Conservation (phyloP, 2,797 vertebrate species). For the Semotilus atromaculatus region DNA sequence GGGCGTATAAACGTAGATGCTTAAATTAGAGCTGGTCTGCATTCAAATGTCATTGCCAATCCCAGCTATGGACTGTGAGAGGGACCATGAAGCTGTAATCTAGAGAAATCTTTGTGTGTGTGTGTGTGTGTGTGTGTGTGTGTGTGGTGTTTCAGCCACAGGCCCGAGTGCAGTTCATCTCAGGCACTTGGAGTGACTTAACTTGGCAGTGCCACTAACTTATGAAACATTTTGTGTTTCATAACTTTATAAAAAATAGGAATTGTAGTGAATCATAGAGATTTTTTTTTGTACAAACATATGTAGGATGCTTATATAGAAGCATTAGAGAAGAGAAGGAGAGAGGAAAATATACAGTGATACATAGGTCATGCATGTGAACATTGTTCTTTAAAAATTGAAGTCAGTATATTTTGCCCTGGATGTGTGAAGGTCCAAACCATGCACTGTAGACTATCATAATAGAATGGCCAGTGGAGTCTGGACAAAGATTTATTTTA, state of each 20-base stretch:
- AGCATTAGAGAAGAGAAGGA: not conserved
- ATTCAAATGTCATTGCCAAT: slow-evolving; percentile 82
- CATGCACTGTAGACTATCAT: not conserved
- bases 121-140: slow-evolving; percentile 47
- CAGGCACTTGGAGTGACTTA: slow-evolving; percentile 23
- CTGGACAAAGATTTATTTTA: not conserved
- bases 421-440: not conserved
- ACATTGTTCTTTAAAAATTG: not conserved
- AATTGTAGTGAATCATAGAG: not conserved
- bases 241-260: slow-evolving; percentile 2
- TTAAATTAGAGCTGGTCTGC: slow-evolving; percentile 80
- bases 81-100: slow-evolving; percentile 79
- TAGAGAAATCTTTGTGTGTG: slow-evolving; percentile 59
- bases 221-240: slow-evolving; percentile 23
- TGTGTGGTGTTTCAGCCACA: slow-evolving; percentile 22
- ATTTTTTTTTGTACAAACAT: not conserved
- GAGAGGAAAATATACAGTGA: not conserved
- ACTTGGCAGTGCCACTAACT: slow-evolving; percentile 43
- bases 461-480: not conserved
- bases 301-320: not conserved
- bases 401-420: not conserved
- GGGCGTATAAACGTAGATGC: slow-evolving; percentile 82
- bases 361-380: not conserved
- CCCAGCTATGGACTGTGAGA: slow-evolving; percentile 79
- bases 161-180: slow-evolving; percentile 18